Evolutionary conservation across 2,888 invertebrate genomes (phyloP).

Genomic region (Osmoderma eremita): DNA sequence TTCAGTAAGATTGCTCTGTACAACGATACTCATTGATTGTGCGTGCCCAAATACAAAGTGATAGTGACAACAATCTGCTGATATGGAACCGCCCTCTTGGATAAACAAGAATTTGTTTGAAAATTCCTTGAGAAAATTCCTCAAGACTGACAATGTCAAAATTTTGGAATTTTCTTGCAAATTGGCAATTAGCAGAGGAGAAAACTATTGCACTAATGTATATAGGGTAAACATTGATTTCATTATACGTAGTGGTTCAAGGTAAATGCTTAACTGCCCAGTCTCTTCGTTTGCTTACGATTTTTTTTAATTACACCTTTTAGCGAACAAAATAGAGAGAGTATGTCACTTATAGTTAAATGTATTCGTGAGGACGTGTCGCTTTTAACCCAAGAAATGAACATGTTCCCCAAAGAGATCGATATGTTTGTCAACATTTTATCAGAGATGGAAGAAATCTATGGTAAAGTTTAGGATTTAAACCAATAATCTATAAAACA

Average conservation of each 20-base stretch:
- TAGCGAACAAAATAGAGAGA: slow-evolving; percentile 48
- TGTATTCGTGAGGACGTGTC: slow-evolving; percentile 60
- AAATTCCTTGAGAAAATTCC: slow-evolving; percentile 50
- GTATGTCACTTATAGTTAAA: slow-evolving; percentile 57
- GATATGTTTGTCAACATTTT: slow-evolving; percentile 63
- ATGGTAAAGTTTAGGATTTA: slow-evolving; percentile 55
- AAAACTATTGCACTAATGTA: slow-evolving; percentile 58
- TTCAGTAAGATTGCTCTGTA: too few species aligned
- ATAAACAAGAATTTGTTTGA: slow-evolving; percentile 54
- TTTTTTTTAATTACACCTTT: slow-evolving; percentile 3
- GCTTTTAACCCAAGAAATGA: slow-evolving; percentile 61
- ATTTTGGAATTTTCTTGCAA: slow-evolving; percentile 51
- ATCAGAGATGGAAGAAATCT: slow-evolving; percentile 62
- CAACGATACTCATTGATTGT: too few species aligned
- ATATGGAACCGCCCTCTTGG: slow-evolving; percentile 54
- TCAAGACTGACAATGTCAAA: slow-evolving; percentile 48
- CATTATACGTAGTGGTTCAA: background rate
- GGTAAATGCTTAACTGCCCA: slow-evolving; percentile 16
- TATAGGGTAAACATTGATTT: slow-evolving; percentile 53
- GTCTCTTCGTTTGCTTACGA: background rate
- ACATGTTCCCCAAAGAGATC: slow-evolving; percentile 64
- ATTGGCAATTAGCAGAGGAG: slow-evolving; percentile 55
- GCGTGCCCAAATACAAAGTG: too few species aligned
- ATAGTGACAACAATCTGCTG: too few species aligned
- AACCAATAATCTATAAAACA: too few species aligned